Percentiles rank a stretch among this genome's conserved stretches.
These are phyloP conservation scores for Gavia stellata DNA, from an alignment of 2,113 vertebrate species.

Conservation along the genomic window DNA sequence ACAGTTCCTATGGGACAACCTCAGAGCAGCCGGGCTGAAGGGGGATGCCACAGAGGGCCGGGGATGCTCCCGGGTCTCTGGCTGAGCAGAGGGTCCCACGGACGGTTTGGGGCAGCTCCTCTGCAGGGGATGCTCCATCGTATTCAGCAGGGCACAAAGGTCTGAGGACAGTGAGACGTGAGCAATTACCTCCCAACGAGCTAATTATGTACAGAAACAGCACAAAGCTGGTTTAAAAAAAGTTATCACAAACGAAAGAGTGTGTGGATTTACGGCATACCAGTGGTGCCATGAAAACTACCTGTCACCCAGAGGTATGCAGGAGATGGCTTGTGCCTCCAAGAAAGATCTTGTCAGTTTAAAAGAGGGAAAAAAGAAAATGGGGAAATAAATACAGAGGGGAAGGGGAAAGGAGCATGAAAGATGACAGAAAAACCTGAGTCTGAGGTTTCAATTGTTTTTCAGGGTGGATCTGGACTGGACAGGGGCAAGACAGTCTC, in stretches of 20 bases:
- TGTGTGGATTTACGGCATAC: neutral
- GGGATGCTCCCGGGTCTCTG: neutral
- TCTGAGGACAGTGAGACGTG: neutral
- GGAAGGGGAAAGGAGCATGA: neutral
- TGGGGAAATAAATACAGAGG: neutral
- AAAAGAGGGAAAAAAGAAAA: neutral
- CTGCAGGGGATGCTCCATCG: neutral
- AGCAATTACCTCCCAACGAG: neutral
- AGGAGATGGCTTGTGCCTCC: neutral
- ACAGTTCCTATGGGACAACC: rapidly evolving
- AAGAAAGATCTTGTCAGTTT: neutral
- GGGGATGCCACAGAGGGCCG: neutral
- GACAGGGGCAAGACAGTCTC: neutral
- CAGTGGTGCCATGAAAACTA: neutral
- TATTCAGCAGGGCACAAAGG: neutral
- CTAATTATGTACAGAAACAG: neutral
- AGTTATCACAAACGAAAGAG: too few relatives aligned
- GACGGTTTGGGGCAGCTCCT: neutral
- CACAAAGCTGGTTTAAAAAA: neutral
- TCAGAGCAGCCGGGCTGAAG: too few relatives aligned
- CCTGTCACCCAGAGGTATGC: neutral
- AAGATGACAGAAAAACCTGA: neutral
- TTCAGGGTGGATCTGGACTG: neutral
- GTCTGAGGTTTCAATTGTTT: neutral
- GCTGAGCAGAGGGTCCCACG: neutral